Evolutionary conservation across 2,888 invertebrate genomes (phyloP), one percentile per base, ranked within the genome.

Genomic region (Acanthopleura granulata): DNA sequence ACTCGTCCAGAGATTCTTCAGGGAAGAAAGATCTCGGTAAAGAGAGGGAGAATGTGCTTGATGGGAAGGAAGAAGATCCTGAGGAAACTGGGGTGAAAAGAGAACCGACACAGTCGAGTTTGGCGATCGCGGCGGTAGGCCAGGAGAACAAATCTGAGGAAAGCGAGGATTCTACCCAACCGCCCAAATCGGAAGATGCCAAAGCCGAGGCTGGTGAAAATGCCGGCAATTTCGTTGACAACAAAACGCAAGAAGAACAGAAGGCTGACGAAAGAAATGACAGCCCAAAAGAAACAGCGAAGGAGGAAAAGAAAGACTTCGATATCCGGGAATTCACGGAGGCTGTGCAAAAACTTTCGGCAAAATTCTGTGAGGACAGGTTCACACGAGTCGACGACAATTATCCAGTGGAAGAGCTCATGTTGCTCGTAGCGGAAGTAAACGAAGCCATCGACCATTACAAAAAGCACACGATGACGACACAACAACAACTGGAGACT

Each of bases 321-420:
- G 81, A 81, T 18, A 79, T 84, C n/a, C 79, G 77, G 40, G 80
- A 80, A 22, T 85, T 84, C 73, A 83, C 84, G 61, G 75, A 79
- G 30, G 81, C 78, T 15, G 79, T 84, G 70, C 76, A 81, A 27
- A 78, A 82, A 29, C 83, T 82, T 51, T 78, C 81, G 1, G 82
- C 80, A 50, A 77, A 76, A 11, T 82, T 85, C 77, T 72, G 80
- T 51, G 77, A 80, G 0, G 76, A 80, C 12, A 82, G 83, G 49
- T 86, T 80, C 74, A 77, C 73, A 15, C 79, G 79, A 49, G 80
- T 86, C 12, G 80, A 81, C 27, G 80, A 81, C 18, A 81, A 84
- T 62, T 86, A 85, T 62, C 86, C 86, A 0, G 82, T 85, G 18
- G 84, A 85, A 11, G 85, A 85, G 29, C 77, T 86, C 12, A 78